These are phyloP conservation scores for Drosophila sechellia DNA, from an alignment of 1,140 invertebrate species.

Conservation along the genomic window DNA sequence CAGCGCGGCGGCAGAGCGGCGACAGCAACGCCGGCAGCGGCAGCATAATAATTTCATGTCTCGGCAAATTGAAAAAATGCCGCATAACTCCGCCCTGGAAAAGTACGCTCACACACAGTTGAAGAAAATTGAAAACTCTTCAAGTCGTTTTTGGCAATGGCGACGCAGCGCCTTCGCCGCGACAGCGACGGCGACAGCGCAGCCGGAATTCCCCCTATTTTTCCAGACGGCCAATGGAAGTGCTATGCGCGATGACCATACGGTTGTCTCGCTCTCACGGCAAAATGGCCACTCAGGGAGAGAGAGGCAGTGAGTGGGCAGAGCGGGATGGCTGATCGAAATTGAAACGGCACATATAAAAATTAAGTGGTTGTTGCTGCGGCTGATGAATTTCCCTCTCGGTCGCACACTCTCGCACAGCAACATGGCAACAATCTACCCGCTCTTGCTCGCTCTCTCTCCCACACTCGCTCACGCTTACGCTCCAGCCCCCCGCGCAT, in stretches of 20 bases:
- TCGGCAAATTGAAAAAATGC: constrained; percentile 81
- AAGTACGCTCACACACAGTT: constrained; percentile 35
- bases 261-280: constrained; percentile 60
- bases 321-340: constrained; percentile 67
- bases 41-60: constrained; percentile 82
- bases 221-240: constrained; percentile 62
- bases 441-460: constrained; percentile 4
- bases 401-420: constrained; percentile 35
- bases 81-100: constrained; percentile 83
- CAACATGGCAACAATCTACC: constrained; percentile 36
- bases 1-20: constrained; percentile 23
- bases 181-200: not conserved
- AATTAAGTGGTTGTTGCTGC: constrained; percentile 83
- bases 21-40: not conserved
- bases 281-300: constrained; percentile 61
- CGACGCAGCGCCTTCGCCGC: constrained; percentile 35
- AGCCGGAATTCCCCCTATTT: constrained; percentile 70
- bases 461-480: not conserved
- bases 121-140: constrained; percentile 81
- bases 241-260: not conserved
- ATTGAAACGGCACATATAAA: constrained; percentile 82
- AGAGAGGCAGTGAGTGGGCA: constrained; percentile 5
- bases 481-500: not conserved
- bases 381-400: constrained; percentile 84
- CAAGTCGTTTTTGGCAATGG: constrained; percentile 75